Conservation (phyloP, 2,888 invertebrate species). For the Eubasilissa splendida region DNA sequence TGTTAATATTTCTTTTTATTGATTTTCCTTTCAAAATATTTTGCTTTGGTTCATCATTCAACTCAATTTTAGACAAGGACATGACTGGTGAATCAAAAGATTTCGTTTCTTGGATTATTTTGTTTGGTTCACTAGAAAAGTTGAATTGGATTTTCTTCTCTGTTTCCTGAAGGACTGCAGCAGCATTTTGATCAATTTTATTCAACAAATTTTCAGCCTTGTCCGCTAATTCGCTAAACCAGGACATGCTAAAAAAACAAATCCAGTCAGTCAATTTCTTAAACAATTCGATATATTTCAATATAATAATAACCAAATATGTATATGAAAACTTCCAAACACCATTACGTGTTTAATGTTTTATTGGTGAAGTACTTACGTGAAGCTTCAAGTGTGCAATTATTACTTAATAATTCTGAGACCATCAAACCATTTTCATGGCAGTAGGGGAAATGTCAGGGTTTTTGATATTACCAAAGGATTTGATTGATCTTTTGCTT, state of each 20-base stretch:
- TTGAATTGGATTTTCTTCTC: constrained; percentile 59
- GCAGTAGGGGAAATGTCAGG: no score
- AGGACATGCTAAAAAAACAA: constrained; percentile 49
- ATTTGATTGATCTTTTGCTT: no score
- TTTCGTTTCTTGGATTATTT: not conserved
- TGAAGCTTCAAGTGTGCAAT: no score
- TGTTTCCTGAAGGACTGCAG: constrained; percentile 70
- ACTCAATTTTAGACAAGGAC: constrained; percentile 19
- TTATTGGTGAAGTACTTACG: no score
- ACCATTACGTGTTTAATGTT: no score
- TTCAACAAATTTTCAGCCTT: constrained; percentile 83
- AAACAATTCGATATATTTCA: no score
- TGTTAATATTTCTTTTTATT: constrained; percentile 39
- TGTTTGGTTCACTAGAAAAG: not conserved
- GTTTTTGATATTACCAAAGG: no score
- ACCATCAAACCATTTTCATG: no score
- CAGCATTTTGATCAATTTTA: constrained; percentile 83
- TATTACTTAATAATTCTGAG: no score
- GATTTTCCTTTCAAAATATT: constrained; percentile 43
- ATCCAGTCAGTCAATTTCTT: no score
- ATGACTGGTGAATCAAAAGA: not conserved
- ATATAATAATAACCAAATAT: no score
- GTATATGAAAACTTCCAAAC: no score
- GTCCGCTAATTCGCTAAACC: constrained; percentile 74
- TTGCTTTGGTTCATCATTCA: constrained; percentile 25